Conservation (phyloP, 2,888 invertebrate genomes). For the Caenorhabditis parvicauda region DNA sequence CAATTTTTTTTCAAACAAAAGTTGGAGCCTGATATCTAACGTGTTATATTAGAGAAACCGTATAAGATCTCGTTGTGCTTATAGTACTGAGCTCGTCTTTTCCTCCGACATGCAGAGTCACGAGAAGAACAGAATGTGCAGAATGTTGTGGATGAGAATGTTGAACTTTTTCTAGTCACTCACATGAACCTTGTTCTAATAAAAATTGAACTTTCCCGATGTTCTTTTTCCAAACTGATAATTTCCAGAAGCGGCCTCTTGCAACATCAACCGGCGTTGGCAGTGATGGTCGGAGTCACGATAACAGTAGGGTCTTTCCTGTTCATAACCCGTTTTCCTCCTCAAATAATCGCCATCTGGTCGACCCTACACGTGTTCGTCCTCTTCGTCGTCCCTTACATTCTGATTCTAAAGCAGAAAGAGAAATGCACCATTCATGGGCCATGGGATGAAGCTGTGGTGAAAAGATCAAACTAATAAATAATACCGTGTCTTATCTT, state of each 20-base stretch:
- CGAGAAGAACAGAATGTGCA: too few relatives aligned
- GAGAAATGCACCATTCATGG: constrained; percentile 81
- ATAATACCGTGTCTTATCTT: too few relatives aligned
- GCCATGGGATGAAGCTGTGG: constrained; percentile 90
- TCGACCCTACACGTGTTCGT: constrained; percentile 60
- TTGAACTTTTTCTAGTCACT: too few relatives aligned
- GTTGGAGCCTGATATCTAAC: too few relatives aligned
- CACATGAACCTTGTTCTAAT: too few relatives aligned
- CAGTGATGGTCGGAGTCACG: constrained; percentile 36
- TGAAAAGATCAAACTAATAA: constrained; percentile 8
- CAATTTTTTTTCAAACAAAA: too few relatives aligned
- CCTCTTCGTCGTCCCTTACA: constrained; percentile 64
- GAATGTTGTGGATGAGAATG: too few relatives aligned
- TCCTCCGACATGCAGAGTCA: too few relatives aligned
- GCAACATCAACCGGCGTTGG: constrained; percentile 45
- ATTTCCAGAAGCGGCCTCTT: constrained; percentile 24
- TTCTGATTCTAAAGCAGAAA: constrained; percentile 64
- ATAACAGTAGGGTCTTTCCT: constrained; percentile 48
- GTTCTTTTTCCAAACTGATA: not conserved
- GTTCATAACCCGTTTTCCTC: constrained; percentile 17
- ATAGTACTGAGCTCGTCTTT: too few relatives aligned
- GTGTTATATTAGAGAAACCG: too few relatives aligned
- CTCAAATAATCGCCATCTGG: constrained; percentile 26
- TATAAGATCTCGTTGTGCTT: too few relatives aligned
- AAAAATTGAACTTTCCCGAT: not conserved